phyloP scores from a whole-genome alignment of 2,113 vertebrate species.

The Caracal caracal region DNA sequence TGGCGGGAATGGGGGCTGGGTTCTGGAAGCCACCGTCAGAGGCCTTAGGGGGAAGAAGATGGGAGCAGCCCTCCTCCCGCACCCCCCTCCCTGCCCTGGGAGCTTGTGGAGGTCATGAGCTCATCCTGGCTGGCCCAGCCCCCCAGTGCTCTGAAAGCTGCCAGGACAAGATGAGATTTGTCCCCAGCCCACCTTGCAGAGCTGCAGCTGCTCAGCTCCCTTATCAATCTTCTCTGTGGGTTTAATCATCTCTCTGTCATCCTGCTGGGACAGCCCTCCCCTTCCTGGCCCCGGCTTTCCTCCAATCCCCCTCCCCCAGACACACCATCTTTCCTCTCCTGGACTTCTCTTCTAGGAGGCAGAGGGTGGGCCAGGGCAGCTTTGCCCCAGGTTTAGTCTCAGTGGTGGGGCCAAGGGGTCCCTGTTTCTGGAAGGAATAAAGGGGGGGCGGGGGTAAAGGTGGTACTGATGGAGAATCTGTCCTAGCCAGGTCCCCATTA shows the following conservation, averaged over 20 bases:
- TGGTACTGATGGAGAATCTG: neutral
- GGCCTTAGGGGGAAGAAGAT: neutral
- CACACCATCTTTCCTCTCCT: neutral
- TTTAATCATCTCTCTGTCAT: conserved; percentile 83
- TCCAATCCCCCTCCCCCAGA: conserved; percentile 21
- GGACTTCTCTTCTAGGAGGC: conserved; percentile 1
- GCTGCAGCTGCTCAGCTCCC: conserved; percentile 76
- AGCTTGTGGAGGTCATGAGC: conserved; percentile 59
- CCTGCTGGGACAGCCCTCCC: conserved; percentile 77
- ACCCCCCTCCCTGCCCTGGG: neutral
- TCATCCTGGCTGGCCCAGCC: conserved; percentile 63
- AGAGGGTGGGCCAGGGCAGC: conserved; percentile 2
- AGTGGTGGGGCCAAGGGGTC: neutral
- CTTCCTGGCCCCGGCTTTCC: conserved; percentile 49
- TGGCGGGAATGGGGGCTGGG: neutral
- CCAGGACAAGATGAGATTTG: conserved; percentile 78
- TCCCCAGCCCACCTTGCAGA: conserved; percentile 78
- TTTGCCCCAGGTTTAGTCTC: conserved; percentile 20
- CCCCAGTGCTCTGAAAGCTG: conserved; percentile 46
- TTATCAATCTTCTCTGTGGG: conserved; percentile 82
- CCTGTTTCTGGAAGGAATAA: neutral
- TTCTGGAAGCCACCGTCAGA: neutral
- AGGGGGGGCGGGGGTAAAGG: neutral
- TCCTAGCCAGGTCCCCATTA: neutral
- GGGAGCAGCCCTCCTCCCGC: neutral